Conservation (phyloP, 2,113 vertebrate species). For the Enhydra lutris region DNA sequence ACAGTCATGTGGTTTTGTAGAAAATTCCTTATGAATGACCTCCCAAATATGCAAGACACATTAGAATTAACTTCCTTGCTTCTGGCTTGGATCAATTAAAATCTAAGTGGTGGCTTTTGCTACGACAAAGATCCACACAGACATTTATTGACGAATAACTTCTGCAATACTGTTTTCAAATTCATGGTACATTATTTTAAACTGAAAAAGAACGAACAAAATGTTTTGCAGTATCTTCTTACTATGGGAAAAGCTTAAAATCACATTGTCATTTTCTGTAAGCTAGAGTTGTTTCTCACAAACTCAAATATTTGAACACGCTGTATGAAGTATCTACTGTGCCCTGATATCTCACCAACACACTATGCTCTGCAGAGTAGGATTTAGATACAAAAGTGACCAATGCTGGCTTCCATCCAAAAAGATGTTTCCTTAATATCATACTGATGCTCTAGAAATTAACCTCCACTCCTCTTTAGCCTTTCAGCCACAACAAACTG, state of each 20-base stretch:
- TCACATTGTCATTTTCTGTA: background rate
- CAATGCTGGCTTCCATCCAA: background rate
- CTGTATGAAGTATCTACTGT: background rate
- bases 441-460: background rate
- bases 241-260: conserved; percentile 12
- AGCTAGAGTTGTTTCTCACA: background rate
- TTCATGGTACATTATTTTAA: background rate
- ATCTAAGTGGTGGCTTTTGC: background rate
- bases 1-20: background rate
- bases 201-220: background rate
- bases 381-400: background rate
- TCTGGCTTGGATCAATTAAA: background rate
- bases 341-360: background rate
- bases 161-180: conserved; percentile 6
- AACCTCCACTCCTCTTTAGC: conserved; percentile 3
- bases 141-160: background rate
- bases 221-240: background rate
- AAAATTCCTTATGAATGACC: background rate
- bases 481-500: conserved; percentile 1
- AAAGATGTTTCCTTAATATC: background rate
- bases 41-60: background rate
- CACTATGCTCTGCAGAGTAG: background rate
- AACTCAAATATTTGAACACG: background rate
- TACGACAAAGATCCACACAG: background rate
- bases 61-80: conserved; percentile 15